Evolutionary conservation across 2,797 vertebrate species (phyloP), one percentile per base, ranked within the genome.

Genomic region (Enteromius unitaeniatus): DNA sequence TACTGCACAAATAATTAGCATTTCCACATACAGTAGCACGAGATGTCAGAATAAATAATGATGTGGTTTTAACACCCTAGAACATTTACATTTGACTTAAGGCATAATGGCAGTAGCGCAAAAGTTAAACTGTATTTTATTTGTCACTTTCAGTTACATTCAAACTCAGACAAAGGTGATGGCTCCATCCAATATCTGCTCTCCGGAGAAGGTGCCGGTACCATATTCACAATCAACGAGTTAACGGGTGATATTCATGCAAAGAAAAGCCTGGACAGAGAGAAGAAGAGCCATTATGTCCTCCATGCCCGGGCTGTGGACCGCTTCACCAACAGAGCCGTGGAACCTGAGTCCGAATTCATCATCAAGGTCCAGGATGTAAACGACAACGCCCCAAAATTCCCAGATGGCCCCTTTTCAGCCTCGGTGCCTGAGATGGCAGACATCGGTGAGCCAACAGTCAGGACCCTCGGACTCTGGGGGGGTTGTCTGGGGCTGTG

Each of bases 331-430:
- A 96, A 97, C 90, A 96, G 94, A 80, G 96, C 96, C 0, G 93
- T 98, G 0, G 97, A 98, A 77, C 95, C 96, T 0, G 96, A 97
- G 90, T 98, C 97, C 0, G 97, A 98, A 88, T 98, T 98, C 89
- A 98, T 98, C 91, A 97, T 98, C 92, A 97, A 98, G 92, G 96
- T 98, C 4, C 97, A 98, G 92, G 97, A 98, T 74, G 97, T 98
- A 92, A 98, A 98, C 0, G 97, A 98, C 91, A 97, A 98, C 1
- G 96, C 97, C 6, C 97, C 97, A 1, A 96, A 95, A 79, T 98
- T 98, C 91, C 96, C 96, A 34, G 94, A 96, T 26, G 96, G 97
- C 80, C 96, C 96, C 0, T 97, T 96, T 80, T 92, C 95, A 0
- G 97, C 97, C 70, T 93, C 95, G 10, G 96, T 98, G 85, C 96